Conservation (phyloP, 2,888 invertebrate genomes). For the Willowsia nigromaculata region DNA sequence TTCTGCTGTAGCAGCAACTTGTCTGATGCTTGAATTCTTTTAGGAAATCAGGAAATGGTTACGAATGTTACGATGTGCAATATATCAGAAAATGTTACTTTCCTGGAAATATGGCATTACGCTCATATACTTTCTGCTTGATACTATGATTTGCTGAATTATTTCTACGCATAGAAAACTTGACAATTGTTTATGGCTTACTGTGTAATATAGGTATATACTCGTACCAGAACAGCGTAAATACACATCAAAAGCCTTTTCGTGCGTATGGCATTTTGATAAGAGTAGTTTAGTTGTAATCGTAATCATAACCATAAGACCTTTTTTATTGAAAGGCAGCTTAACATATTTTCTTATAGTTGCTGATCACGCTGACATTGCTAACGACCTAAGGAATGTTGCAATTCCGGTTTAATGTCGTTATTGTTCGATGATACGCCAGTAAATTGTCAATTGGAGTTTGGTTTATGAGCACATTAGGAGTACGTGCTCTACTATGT, state of each 20-base stretch:
- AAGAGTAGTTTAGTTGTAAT: not conserved
- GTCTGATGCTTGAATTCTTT: not conserved
- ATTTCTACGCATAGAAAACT: no score
- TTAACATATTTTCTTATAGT: conserved; percentile 18
- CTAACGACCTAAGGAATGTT: conserved; percentile 29
- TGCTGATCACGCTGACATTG: not conserved
- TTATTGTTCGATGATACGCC: not conserved
- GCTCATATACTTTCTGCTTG: no score
- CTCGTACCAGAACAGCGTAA: no score
- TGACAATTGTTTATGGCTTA: no score
- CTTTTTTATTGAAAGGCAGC: not conserved
- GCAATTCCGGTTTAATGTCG: conserved; percentile 56
- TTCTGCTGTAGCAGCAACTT: not conserved
- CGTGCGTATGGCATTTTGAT: not conserved
- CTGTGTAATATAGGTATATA: no score
- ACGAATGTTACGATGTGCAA: not conserved
- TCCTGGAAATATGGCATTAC: no score
- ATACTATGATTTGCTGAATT: no score
- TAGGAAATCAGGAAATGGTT: not conserved
- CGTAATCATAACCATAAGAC: not conserved
- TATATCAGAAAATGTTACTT: no score
- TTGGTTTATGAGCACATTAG: conserved; percentile 21
- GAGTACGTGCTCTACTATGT: not conserved
- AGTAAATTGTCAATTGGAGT: conserved; percentile 1
- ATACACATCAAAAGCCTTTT: not conserved